Percentiles rank a stretch among this genome's conserved stretches.
Conservation (phyloP, 1,140 invertebrate genomes). For the Bombus affinis region DNA sequence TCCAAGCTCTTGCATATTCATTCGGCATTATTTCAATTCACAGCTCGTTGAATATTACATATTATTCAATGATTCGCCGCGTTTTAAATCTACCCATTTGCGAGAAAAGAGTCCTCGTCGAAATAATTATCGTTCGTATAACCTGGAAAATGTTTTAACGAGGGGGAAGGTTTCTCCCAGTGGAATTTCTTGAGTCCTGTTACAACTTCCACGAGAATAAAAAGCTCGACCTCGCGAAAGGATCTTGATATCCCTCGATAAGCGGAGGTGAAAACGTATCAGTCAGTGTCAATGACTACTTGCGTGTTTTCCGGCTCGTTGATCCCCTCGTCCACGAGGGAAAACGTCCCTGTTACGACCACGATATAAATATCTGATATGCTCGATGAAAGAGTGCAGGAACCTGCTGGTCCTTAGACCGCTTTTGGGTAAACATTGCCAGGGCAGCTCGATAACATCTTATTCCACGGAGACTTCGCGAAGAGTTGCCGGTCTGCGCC, state of each 20-base stretch:
- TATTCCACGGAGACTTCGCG: slow-evolving; percentile 21
- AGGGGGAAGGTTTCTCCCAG: too few relatives aligned
- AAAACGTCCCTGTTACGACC: slow-evolving; percentile 7
- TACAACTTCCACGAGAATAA: neutral
- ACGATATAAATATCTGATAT: slow-evolving; percentile 51
- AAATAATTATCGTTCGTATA: slow-evolving; percentile 27
- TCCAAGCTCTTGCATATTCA: slow-evolving; percentile 35
- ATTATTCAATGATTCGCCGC: slow-evolving; percentile 35
- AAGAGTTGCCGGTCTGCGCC: neutral
- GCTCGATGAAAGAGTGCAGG: slow-evolving; percentile 37
- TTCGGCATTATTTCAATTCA: slow-evolving; percentile 13
- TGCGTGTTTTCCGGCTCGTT: neutral
- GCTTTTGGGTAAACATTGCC: slow-evolving; percentile 46
- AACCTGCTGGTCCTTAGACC: slow-evolving; percentile 45
- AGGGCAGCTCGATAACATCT: slow-evolving; percentile 41
- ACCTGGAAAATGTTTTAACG: neutral
- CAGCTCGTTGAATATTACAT: slow-evolving; percentile 44
- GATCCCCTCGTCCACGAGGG: neutral
- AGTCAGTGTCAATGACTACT: slow-evolving; percentile 12
- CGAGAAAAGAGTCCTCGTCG: too few relatives aligned
- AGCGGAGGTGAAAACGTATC: slow-evolving; percentile 33
- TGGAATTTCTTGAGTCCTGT: neutral
- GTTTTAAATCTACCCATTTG: slow-evolving; percentile 16
- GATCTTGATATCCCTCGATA: slow-evolving; percentile 12
- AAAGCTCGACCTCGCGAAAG: neutral